Evolutionary conservation across 2,888 invertebrate species (phyloP).

Genomic region (Trissonchulus latispiculum): DNA sequence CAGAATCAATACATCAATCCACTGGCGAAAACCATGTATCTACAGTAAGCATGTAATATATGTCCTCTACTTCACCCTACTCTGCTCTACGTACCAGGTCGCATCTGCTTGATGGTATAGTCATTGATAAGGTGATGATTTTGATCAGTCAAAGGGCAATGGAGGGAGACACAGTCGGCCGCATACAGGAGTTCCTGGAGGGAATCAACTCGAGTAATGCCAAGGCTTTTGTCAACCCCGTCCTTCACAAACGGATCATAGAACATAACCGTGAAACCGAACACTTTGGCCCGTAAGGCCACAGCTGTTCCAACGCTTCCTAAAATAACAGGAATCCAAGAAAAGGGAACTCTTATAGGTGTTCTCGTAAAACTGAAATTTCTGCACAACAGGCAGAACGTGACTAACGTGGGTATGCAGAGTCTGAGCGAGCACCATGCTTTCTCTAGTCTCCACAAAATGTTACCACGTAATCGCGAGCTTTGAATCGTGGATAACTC

Average conservation of each 20-base stretch:
- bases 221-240: conserved; percentile 94
- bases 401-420: too few species aligned
- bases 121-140: conserved; percentile 99
- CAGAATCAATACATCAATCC: neutral
- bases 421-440: too few species aligned
- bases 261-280: conserved; percentile 99
- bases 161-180: conserved; percentile 97
- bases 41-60: too few species aligned
- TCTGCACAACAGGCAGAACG: too few species aligned
- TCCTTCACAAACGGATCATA: conserved; percentile 98
- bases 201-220: conserved; percentile 89
- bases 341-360: too few species aligned
- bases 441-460: too few species aligned
- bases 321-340: too few species aligned
- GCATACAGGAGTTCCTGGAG: conserved; percentile 92
- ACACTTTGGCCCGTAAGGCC: conserved; percentile 93
- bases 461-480: too few species aligned
- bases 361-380: too few species aligned
- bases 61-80: too few species aligned
- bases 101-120: conserved; percentile 98
- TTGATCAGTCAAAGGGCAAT: conserved; percentile 97
- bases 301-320: conserved; percentile 96
- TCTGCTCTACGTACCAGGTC: conserved; percentile 59
- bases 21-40: too few species aligned
- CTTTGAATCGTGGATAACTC: too few species aligned